phyloP scores from a whole-genome alignment of 2,797 vertebrate genomes.

The Enteromius anoplus region DNA sequence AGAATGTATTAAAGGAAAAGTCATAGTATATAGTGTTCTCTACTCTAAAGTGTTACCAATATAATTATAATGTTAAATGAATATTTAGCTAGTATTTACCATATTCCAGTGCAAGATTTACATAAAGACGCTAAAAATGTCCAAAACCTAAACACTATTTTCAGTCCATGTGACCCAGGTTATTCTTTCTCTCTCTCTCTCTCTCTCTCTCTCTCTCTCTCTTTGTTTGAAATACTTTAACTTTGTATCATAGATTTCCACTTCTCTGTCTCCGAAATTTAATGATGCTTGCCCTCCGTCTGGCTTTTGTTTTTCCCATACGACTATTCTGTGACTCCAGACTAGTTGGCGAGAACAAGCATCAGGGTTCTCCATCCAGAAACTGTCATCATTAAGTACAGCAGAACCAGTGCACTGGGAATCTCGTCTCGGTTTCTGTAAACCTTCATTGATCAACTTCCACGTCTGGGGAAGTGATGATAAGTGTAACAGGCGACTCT shows the following conservation, averaged over 20 bases:
- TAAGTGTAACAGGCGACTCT: slow-evolving; percentile 47
- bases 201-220: too few relatives aligned
- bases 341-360: background rate
- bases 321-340: slow-evolving; percentile 13
- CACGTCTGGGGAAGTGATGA: slow-evolving; percentile 50
- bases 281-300: slow-evolving; percentile 28
- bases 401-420: slow-evolving; percentile 39
- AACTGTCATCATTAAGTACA: slow-evolving; percentile 51
- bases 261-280: background rate
- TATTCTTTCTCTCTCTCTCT: background rate
- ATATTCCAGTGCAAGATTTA: background rate
- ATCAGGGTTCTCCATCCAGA: slow-evolving; percentile 36
- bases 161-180: background rate
- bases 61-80: background rate
- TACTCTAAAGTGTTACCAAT: too few relatives aligned
- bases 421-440: slow-evolving; percentile 39
- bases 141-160: background rate
- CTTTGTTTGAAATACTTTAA: background rate
- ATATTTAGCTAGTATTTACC: background rate
- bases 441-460: slow-evolving; percentile 59
- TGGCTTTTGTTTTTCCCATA: slow-evolving; percentile 17
- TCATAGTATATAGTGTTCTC: too few relatives aligned
- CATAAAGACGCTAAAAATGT: background rate
- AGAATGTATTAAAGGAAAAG: too few relatives aligned
- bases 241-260: background rate